Base-by-base conservation (phyloP, 2,888 invertebrate genomes). In the Synergus japonicus region DNA sequence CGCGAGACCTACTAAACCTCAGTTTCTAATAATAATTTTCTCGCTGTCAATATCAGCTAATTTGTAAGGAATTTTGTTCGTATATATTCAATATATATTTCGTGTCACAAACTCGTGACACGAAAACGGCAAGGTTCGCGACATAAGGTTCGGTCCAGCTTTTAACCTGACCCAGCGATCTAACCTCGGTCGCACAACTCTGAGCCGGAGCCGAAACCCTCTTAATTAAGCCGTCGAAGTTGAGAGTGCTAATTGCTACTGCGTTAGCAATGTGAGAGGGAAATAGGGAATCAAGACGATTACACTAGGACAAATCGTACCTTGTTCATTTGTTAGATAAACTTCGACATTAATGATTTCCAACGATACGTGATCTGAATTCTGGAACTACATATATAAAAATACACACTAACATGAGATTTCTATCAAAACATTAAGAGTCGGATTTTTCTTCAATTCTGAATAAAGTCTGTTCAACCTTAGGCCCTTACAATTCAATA, bases 1-100 rank as follows among this genome's bases (percentile, higher is more conserved):
- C 43, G 78, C 81, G 76, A 5, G 79, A 46, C 81, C 79, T 82
- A 79, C 83, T 83, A 83, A 87, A 87, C 83, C 84, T 85, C 82
- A 84, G 84, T 82, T 85, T 86, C 85, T 86, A 85, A 86, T 86
- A 86, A 85, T 86, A 82, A 82, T 84, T 83, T 79, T 67, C 78
- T 73, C 76, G 78, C 67, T 79, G 79, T 76, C 66, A 77, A 63
- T 80, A 78, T 79, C 80, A 79, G 54, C 37, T 73, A 73, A 73
- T 54, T 49, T 54, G 41, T 54, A 4, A 63, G 82, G 73, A 60
- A 80, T 54, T 77, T 49, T 54, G 65, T 44, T 64, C 37, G 41
- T 79, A 78, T 67, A 76, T 43, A 37, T 41, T 64, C 37, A 29
- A 29, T 49, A 41, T 73, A 76, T 54, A 58, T 69, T 76, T 37